phyloP scores from a whole-genome alignment of 2,888 invertebrate species.

The Hypomecis punctinalis region DNA sequence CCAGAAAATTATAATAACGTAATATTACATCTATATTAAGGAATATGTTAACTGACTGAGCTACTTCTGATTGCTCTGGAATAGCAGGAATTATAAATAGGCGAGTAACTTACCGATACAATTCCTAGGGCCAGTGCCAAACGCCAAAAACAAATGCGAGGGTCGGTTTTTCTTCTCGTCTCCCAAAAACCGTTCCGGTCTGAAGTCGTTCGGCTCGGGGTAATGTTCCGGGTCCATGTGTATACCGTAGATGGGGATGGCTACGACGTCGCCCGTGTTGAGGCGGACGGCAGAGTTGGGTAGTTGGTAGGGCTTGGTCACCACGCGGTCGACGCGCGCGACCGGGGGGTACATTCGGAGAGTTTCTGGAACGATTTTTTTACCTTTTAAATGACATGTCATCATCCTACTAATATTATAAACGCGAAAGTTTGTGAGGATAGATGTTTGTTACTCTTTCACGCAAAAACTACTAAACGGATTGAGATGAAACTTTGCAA shows the following conservation, averaged over 20 bases:
- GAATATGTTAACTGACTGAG: too few species aligned
- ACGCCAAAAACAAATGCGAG: constrained; percentile 80
- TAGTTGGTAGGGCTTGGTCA: constrained; percentile 82
- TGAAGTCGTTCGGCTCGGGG: constrained; percentile 81
- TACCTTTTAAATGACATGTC: background rate
- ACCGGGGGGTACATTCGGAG: constrained; percentile 85
- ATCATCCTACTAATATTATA: too few species aligned
- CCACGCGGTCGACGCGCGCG: constrained; percentile 79
- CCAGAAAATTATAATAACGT: too few species aligned
- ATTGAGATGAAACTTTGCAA: too few species aligned
- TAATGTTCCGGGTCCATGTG: constrained; percentile 84
- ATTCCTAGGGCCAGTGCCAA: constrained; percentile 82
- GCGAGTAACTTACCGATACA: constrained; percentile 72
- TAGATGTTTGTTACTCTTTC: too few species aligned
- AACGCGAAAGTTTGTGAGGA: too few species aligned
- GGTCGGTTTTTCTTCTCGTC: constrained; percentile 80
- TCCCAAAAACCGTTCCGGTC: constrained; percentile 82
- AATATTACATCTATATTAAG: too few species aligned
- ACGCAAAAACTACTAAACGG: too few species aligned
- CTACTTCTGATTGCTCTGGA: too few species aligned
- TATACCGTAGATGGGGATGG: constrained; percentile 77
- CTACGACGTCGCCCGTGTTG: constrained; percentile 74
- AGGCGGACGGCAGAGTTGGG: constrained; percentile 76
- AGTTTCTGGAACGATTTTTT: constrained; percentile 76
- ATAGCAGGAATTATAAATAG: too few species aligned